A percentile compares a stretch with the other conserved stretches of the same genome.
Evolutionary conservation across 1,140 invertebrate genomes (phyloP).

Genomic region (Papilio aristodemus): DNA sequence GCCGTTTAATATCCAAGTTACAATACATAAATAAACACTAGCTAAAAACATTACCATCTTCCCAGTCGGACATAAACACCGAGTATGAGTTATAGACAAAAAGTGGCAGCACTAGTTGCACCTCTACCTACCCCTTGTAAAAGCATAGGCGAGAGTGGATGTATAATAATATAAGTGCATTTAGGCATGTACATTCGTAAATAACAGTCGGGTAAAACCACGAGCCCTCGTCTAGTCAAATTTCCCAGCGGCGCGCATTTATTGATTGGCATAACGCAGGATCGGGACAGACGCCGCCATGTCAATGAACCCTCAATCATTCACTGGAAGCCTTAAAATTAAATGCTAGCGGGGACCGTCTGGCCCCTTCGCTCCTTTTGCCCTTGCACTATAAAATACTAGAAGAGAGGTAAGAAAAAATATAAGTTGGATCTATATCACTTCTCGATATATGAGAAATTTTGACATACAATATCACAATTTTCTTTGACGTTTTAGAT

Average conservation of each 20-base stretch:
- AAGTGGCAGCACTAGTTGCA: too few relatives aligned
- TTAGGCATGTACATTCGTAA: background rate
- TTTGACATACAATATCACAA: background rate
- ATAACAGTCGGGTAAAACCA: slow-evolving; percentile 7
- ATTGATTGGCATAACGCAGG: slow-evolving; percentile 31
- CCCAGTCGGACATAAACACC: too few relatives aligned
- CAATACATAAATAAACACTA: too few relatives aligned
- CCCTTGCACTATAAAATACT: slow-evolving; percentile 9
- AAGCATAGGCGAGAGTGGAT: too few relatives aligned
- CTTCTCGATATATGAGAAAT: background rate
- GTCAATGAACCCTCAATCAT: slow-evolving; percentile 33
- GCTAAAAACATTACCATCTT: too few relatives aligned
- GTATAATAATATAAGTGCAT: background rate
- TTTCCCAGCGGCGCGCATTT: slow-evolving; percentile 11
- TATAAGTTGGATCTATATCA: background rate
- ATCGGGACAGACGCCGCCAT: slow-evolving; percentile 32
- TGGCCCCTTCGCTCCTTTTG: slow-evolving; percentile 23
- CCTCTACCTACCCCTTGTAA: background rate
- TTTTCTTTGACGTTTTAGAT: background rate
- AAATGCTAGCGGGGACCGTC: slow-evolving; percentile 26
- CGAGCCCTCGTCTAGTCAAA: slow-evolving; percentile 19
- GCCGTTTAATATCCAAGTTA: too few relatives aligned
- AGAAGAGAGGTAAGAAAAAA: background rate
- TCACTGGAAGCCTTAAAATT: slow-evolving; percentile 33
- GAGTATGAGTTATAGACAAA: too few relatives aligned